Conservation (phyloP, 2,888 invertebrate species). For the Drosophila nr. perissopoda region DNA sequence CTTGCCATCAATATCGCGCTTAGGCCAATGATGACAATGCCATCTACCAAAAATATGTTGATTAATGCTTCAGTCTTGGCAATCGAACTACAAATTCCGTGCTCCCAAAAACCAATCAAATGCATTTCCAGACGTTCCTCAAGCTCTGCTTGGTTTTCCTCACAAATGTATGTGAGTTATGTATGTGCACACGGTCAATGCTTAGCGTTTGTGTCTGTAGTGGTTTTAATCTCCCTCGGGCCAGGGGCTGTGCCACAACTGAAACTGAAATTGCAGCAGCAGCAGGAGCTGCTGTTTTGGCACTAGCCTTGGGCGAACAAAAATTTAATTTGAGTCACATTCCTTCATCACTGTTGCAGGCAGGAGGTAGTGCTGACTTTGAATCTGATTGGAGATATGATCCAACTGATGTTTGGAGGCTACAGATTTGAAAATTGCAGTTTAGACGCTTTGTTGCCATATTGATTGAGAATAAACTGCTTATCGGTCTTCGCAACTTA, state of each 20-base stretch:
- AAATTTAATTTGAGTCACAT: constrained; percentile 39
- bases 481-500: background rate
- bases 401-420: background rate
- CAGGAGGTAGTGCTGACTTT: background rate
- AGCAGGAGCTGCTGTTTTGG: constrained; percentile 23
- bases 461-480: background rate
- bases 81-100: constrained; percentile 21
- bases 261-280: constrained; percentile 17
- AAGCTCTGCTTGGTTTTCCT: background rate
- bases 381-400: constrained; percentile 10
- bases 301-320: constrained; percentile 10
- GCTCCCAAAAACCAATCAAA: constrained; percentile 28
- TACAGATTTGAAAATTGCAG: background rate
- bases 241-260: background rate
- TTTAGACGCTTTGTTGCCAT: background rate
- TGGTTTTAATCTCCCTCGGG: background rate
- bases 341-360: constrained; percentile 32
- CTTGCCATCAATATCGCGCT: constrained; percentile 14
- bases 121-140: constrained; percentile 16
- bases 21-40: constrained; percentile 10
- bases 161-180: background rate
- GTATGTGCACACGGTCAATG: constrained; percentile 25
- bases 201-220: constrained; percentile 28
- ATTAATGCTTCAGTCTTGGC: constrained; percentile 34
- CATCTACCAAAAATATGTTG: constrained; percentile 33